Conservation (phyloP, 2,113 vertebrate genomes). For the Megaceryle maxima region DNA sequence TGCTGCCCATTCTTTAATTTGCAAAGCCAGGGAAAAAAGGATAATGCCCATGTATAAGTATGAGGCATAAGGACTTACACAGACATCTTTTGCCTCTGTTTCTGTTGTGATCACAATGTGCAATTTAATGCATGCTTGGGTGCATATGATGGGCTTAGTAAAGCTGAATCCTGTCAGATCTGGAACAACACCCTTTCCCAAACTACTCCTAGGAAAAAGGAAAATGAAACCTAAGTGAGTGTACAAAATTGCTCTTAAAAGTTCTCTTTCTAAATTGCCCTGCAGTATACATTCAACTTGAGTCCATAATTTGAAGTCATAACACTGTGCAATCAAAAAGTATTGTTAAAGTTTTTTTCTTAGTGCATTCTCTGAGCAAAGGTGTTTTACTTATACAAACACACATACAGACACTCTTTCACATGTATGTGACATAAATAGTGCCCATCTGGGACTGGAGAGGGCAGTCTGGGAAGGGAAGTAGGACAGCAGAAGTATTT, state of each 20-base stretch:
- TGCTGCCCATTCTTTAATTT: not conserved
- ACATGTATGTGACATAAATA: not conserved
- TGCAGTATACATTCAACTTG: not conserved
- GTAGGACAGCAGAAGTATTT: not conserved
- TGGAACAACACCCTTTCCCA: not conserved
- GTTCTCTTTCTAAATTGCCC: not conserved
- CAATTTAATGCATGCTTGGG: not conserved
- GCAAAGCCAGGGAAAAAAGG: not conserved
- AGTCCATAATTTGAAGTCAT: not conserved
- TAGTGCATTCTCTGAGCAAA: not conserved
- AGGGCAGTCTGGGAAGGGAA: not conserved
- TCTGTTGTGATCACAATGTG: not conserved
- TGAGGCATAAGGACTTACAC: not conserved
- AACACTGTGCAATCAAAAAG: not conserved
- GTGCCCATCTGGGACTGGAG: not conserved
- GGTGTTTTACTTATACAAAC: not conserved
- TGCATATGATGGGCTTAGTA: accelerated
- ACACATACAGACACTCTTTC: not conserved
- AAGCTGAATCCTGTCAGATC: not conserved
- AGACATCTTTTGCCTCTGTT: not conserved
- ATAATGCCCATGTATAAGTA: not conserved
- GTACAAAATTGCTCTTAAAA: not conserved
- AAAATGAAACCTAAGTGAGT: not conserved
- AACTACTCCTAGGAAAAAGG: not conserved
- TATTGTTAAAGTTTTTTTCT: not conserved